These are phyloP conservation scores for Osmoderma eremita DNA, from an alignment of 2,888 invertebrate genomes.

Conservation along the genomic window DNA sequence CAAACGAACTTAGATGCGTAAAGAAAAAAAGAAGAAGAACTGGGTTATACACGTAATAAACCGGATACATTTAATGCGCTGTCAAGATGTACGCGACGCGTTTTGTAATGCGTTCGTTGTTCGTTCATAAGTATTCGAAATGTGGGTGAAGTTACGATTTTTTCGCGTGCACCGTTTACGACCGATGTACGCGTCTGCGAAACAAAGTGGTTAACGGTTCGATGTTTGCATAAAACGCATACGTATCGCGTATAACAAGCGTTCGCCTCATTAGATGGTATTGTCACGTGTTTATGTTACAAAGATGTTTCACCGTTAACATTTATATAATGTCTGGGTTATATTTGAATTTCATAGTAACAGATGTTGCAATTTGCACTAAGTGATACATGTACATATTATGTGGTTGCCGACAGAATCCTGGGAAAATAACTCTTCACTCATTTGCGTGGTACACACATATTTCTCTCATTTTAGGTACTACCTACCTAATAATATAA, in stretches of 20 bases:
- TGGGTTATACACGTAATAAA: conserved; percentile 24
- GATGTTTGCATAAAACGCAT: conserved; percentile 13
- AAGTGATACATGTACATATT: too few relatives aligned
- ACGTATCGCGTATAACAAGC: conserved; percentile 17
- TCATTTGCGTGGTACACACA: too few relatives aligned
- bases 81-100: conserved; percentile 2
- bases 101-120: not conserved
- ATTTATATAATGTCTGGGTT: not conserved
- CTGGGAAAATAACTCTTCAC: too few relatives aligned
- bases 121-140: conserved; percentile 19
- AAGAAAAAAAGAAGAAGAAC: not conserved
- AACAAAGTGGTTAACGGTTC: conserved; percentile 10
- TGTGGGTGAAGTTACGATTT: conserved; percentile 6
- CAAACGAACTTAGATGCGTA: too few relatives aligned
- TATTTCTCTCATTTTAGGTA: too few relatives aligned
- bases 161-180: conserved; percentile 9
- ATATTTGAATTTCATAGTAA: conserved; percentile 7
- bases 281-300: conserved; percentile 19
- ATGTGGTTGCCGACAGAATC: too few relatives aligned
- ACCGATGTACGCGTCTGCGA: conserved; percentile 4
- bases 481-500: too few relatives aligned
- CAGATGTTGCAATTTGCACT: not conserved
- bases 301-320: conserved; percentile 3
- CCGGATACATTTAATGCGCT: conserved; percentile 8
- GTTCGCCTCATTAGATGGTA: conserved; percentile 14